Evolutionary conservation across 2,797 vertebrate species (phyloP).

Genomic region (Hirundo rustica): DNA sequence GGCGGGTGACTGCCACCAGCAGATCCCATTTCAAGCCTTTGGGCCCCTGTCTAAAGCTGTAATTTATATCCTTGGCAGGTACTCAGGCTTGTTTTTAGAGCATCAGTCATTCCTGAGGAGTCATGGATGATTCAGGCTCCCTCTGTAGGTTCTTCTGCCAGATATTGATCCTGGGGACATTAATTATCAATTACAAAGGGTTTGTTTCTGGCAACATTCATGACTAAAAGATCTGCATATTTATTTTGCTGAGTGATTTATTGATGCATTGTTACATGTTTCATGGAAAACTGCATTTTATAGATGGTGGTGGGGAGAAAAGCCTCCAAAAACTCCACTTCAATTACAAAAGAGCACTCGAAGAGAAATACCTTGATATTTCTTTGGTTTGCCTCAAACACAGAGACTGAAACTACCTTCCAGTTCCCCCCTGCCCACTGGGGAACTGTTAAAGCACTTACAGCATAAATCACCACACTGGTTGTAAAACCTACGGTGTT

Average conservation of each 20-base stretch:
- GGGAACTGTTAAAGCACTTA: background rate
- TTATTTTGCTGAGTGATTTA: constrained; percentile 78
- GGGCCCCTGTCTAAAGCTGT: constrained; percentile 16
- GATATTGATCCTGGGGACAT: constrained; percentile 77
- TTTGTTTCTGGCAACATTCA: constrained; percentile 71
- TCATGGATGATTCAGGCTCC: constrained; percentile 70
- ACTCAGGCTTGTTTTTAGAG: constrained; percentile 54
- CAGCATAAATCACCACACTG: background rate
- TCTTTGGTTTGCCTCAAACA: constrained; percentile 41
- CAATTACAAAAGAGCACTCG: constrained; percentile 61
- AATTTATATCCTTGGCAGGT: constrained; percentile 70
- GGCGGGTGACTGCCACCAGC: background rate
- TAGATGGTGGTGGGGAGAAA: constrained; percentile 22
- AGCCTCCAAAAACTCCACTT: constrained; percentile 67
- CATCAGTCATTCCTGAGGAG: constrained; percentile 69
- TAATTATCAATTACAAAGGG: constrained; percentile 80
- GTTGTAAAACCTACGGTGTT: background rate
- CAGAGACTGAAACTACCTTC: background rate
- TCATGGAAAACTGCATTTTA: constrained; percentile 72
- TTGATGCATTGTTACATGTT: constrained; percentile 61
- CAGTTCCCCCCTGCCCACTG: background rate
- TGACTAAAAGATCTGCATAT: constrained; percentile 68
- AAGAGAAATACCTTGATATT: constrained; percentile 37
- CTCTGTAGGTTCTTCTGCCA: constrained; percentile 68
- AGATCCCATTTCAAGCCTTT: constrained; percentile 2